Percentiles rank a stretch among this genome's conserved stretches.
Evolutionary conservation across 2,113 vertebrate species (phyloP).

Genomic region (Apistogramma diplotaenia): DNA sequence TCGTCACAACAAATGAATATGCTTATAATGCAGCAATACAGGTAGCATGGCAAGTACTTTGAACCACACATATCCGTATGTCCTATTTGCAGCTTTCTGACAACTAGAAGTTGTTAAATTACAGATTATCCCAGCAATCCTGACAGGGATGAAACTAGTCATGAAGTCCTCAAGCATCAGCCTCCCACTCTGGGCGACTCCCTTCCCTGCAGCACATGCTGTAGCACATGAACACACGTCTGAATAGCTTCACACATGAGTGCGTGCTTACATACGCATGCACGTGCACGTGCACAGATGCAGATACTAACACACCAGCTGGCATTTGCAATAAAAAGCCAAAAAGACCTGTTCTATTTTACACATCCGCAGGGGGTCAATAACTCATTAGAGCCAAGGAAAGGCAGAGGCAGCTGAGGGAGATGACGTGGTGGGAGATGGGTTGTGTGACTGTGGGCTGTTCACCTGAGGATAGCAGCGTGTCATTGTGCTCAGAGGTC

Average conservation of each 20-base stretch:
- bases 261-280: not conserved
- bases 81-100: conserved; percentile 31
- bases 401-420: conserved; percentile 50
- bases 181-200: conserved; percentile 19
- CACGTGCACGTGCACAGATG: not conserved
- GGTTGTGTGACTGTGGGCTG: conserved; percentile 18
- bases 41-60: not conserved
- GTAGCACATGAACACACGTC: not conserved
- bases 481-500: conserved; percentile 63
- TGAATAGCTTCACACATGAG: conserved; percentile 44
- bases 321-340: conserved; percentile 62
- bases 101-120: conserved; percentile 55
- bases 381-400: conserved; percentile 71
- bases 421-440: conserved; percentile 46
- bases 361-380: conserved; percentile 73
- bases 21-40: not conserved
- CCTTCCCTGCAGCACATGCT: conserved; percentile 12
- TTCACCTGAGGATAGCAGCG: conserved; percentile 65
- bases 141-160: conserved; percentile 55
- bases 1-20: not conserved
- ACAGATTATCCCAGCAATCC: conserved; percentile 51
- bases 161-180: conserved; percentile 34
- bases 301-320: conserved; percentile 51
- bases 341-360: conserved; percentile 61
- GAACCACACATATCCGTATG: conserved; percentile 17